A percentile compares a stretch with the other conserved stretches of the same genome.
Conservation (phyloP, 2,888 invertebrate genomes). For the Pseudococcus longispinus region DNA sequence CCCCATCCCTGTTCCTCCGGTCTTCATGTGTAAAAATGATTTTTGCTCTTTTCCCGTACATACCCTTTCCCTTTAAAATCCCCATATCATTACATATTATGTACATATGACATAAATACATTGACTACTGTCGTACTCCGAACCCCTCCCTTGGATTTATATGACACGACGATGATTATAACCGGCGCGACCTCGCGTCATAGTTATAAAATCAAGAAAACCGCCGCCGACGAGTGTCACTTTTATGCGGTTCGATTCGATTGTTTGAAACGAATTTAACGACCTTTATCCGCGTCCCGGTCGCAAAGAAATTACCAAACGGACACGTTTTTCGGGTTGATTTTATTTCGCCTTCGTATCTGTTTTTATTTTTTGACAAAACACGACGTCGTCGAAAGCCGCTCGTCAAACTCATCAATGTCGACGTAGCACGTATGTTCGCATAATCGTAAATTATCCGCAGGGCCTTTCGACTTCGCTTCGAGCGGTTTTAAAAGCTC, state of each 20-base stretch:
- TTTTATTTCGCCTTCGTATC: not conserved
- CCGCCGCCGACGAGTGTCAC: conserved; percentile 33
- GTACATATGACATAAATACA: not conserved
- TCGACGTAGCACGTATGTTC: conserved; percentile 6
- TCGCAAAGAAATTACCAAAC: not conserved
- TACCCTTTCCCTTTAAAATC: not conserved
- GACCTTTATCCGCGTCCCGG: conserved; percentile 8
- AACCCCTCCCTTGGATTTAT: not conserved
- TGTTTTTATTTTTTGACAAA: conserved; percentile 5
- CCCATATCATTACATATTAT: not conserved
- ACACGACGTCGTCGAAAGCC: not conserved
- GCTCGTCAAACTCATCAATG: conserved; percentile 19
- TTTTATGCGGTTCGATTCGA: conserved; percentile 42
- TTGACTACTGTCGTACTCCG: not conserved
- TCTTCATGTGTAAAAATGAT: not conserved
- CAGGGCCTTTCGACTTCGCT: not conserved
- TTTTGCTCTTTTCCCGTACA: not conserved
- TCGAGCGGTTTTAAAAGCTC: not conserved
- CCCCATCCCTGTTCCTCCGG: too few relatives aligned
- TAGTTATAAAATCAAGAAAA: conserved; percentile 25
- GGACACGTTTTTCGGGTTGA: conserved; percentile 16
- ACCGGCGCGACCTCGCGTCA: not conserved
- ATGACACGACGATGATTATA: not conserved
- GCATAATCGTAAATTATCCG: conserved; percentile 14
- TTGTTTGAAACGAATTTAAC: conserved; percentile 45